These are phyloP conservation scores for Hemithea aestivaria DNA, from an alignment of 2,888 invertebrate genomes.

Conservation along the genomic window DNA sequence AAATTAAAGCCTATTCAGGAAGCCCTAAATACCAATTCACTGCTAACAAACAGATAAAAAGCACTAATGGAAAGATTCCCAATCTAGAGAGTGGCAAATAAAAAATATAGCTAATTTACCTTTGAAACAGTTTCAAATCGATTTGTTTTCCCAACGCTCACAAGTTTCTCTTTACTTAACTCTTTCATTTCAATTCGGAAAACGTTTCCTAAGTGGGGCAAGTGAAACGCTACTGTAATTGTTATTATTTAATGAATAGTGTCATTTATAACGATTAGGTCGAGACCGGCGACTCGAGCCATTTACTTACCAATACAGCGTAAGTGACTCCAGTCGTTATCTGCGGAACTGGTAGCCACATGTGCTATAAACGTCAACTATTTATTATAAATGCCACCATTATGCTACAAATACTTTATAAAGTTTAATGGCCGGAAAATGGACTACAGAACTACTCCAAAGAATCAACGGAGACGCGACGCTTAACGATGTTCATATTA, in stretches of 20 bases:
- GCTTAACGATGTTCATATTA: constrained; percentile 18
- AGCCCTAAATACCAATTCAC: no score
- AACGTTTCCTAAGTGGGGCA: no score
- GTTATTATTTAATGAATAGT: no score
- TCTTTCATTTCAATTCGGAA: not conserved
- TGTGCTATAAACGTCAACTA: constrained; percentile 7
- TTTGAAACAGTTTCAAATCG: not conserved
- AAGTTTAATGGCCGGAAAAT: constrained; percentile 22
- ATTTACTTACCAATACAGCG: no score
- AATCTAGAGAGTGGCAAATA: no score
- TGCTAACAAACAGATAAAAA: no score
- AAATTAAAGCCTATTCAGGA: no score
- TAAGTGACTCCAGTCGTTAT: not conserved
- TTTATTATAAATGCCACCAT: constrained; percentile 10
- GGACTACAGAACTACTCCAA: constrained; percentile 17
- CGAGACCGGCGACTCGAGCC: no score
- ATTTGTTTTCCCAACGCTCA: not conserved
- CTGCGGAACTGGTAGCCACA: not conserved
- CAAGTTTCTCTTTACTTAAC: constrained; percentile 1
- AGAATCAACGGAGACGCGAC: constrained; percentile 11
- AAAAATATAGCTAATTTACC: no score
- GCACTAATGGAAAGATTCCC: no score
- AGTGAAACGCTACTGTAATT: no score
- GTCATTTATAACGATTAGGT: no score
- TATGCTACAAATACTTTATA: constrained; percentile 13